Evolutionary conservation across 2,797 vertebrate species (phyloP), one percentile per base, ranked within the genome.

Genomic region (Tadarida brasiliensis): DNA sequence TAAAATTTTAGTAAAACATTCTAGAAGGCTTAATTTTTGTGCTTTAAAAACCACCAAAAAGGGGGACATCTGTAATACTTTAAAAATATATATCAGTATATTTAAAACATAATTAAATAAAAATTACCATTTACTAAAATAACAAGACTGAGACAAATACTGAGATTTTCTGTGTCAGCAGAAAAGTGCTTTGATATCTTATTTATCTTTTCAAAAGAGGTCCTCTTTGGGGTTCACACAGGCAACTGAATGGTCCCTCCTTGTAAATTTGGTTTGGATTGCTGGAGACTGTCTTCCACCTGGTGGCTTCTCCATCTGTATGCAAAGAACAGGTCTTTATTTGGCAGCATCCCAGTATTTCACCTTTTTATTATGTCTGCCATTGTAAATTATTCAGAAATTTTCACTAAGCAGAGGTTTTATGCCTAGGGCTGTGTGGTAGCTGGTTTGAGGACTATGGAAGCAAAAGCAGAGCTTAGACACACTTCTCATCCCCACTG

Each of bases 41-140:
- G 11, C 26, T 78, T 92, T 15, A 59, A 1, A 87, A 92, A 91
- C 14, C 33, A 76, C 12, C 26, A 73, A 44, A 44, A 44, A 44
- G 39, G 39, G 39, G 39, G 39, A 44, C 39, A 44, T 44, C 39
- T 44, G 7, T 44, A 44, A 4, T 44, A 44, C 39, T 44, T 44
- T 44, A 44, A 44, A 44, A 44, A 44, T 44, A 44, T 44, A 44
- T 44, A 44, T 44, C 39, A 5, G 7, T 44, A 7, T 44, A 44
- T 44, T 44, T 44, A 44, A 44, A 44, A 44, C 39, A 44, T 44
- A 44, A 44, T 44, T 44, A 44, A 44, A 44, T 15, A 59, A 1
- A 87, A 92, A 91, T 10, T 39, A 81, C 12, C 26, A 73, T 81
- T 85, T 77, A 89, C 35, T 81, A 39, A 85, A 89, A 39, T 94